Conservation (phyloP, 2,797 vertebrate genomes). For the Sebastes kiyomatsui region DNA sequence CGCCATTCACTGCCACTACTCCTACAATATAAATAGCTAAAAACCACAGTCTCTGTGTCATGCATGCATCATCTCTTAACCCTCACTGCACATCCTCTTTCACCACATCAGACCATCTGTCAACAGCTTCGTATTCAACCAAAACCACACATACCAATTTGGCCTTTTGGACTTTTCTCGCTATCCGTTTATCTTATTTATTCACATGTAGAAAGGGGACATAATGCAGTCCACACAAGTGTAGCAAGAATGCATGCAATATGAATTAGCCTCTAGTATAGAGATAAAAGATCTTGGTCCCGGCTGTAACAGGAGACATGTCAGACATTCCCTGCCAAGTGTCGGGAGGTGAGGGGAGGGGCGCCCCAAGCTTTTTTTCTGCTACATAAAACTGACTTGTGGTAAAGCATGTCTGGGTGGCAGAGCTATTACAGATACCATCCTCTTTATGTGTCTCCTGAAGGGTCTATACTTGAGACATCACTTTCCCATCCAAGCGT, state of each 20-base stretch:
- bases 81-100: constrained; percentile 18
- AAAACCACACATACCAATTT: constrained; percentile 56
- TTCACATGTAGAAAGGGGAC: constrained; percentile 21
- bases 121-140: constrained; percentile 55
- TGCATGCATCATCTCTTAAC: constrained; percentile 30
- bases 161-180: constrained; percentile 27
- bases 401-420: constrained; percentile 66
- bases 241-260: constrained; percentile 65
- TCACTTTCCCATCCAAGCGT: constrained; percentile 14
- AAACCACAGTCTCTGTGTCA: neutral
- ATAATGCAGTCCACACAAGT: constrained; percentile 61
- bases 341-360: constrained; percentile 36
- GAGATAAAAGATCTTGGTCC: constrained; percentile 71
- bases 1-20: constrained; percentile 16
- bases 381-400: constrained; percentile 66
- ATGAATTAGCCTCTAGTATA: constrained; percentile 64
- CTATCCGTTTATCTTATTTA: constrained; percentile 55
- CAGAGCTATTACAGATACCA: constrained; percentile 54
- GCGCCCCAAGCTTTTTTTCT: constrained; percentile 10
- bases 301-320: constrained; percentile 77
- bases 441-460: constrained; percentile 52
- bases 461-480: constrained; percentile 26
- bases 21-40: constrained; percentile 22
- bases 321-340: constrained; percentile 69
- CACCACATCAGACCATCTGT: constrained; percentile 54